Evolutionary conservation across 2,113 vertebrate genomes (phyloP).

Genomic region (Baryphthengus martii): DNA sequence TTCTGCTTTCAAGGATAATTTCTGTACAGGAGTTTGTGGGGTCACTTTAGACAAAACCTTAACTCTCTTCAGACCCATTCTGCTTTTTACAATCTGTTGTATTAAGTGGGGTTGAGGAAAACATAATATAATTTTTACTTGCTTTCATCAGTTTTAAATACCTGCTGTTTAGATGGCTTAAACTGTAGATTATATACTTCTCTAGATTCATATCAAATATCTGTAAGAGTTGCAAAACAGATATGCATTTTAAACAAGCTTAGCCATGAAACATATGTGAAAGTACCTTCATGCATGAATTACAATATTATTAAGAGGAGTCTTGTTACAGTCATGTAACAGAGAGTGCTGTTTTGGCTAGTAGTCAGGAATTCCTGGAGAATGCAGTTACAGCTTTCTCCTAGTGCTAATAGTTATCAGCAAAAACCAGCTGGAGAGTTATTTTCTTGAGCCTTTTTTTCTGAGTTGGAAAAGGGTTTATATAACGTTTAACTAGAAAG

Average conservation of each 20-base stretch:
- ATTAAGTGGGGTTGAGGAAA: not conserved
- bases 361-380: slow-evolving; percentile 43
- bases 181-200: not conserved
- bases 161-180: not conserved
- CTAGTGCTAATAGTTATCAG: slow-evolving; percentile 53
- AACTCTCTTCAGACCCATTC: not conserved
- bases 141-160: not conserved
- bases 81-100: not conserved
- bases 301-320: slow-evolving; percentile 10
- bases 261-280: not conserved
- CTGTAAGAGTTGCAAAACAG: not conserved
- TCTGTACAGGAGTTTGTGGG: not conserved
- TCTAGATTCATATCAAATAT: not conserved
- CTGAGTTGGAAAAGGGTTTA: not conserved
- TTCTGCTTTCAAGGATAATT: not conserved
- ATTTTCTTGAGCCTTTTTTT: slow-evolving; percentile 32
- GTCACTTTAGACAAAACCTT: not conserved
- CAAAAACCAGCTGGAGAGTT: slow-evolving; percentile 20
- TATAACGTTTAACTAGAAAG: slow-evolving; percentile 31
- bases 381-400: slow-evolving; percentile 16
- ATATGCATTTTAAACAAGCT: slow-evolving; percentile 2
- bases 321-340: slow-evolving; percentile 11
- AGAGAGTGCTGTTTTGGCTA: not conserved
- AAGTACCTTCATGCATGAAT: slow-evolving; percentile 19
- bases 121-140: not conserved